Evolutionary conservation across 1,140 invertebrate genomes (phyloP), one percentile per base, ranked within the genome.

Genomic region (Cephus cinctus): DNA sequence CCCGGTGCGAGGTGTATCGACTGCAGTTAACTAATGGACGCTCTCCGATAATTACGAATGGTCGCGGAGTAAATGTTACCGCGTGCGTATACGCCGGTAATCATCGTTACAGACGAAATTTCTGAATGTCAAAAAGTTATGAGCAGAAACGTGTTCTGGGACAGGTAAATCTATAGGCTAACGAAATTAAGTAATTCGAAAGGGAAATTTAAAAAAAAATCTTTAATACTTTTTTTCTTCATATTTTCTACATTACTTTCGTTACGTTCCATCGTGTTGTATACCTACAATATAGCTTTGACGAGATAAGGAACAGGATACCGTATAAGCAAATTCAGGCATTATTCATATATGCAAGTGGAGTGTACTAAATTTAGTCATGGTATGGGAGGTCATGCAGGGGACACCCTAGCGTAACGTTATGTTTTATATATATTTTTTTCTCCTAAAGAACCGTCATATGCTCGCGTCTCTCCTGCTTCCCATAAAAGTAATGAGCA

Each of bases 11-110:
- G 55, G 60, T 58, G 65, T 72, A 71, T 73, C 66, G 68, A 69
- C 70, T 73, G 64, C 63, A 72, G 68, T 73, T 73, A 73, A 75
- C 73, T 75, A 75, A 76, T 76, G 73, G 73, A 75, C 71, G 66
- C 73, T 72, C 63, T 59, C 70, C 67, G 72, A 76, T 76, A 75
- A 76, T 75, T 75, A 70, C 69, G 58, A 74, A 67, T 69, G 57
- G 48, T 63, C 54, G 52, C 62, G 59, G 65, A 75, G 63, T 73
- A 68, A 73, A 71, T 72, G 68, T 71, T 67, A 63, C 65, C 43
- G 52, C 62, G 54, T 47, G 56, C 65, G 68, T n/a, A n/a, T n/a
- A n/a, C n/a, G n/a, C 64, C 64, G 73, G 71, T 75, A 75, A 75
- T 75, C 68, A 72, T 73, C 68, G 65, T 73, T 69, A 72, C 59